phyloP scores from a whole-genome alignment of 37 sponge, comb jelly and placozoan species.

The Geodia barretti region DNA sequence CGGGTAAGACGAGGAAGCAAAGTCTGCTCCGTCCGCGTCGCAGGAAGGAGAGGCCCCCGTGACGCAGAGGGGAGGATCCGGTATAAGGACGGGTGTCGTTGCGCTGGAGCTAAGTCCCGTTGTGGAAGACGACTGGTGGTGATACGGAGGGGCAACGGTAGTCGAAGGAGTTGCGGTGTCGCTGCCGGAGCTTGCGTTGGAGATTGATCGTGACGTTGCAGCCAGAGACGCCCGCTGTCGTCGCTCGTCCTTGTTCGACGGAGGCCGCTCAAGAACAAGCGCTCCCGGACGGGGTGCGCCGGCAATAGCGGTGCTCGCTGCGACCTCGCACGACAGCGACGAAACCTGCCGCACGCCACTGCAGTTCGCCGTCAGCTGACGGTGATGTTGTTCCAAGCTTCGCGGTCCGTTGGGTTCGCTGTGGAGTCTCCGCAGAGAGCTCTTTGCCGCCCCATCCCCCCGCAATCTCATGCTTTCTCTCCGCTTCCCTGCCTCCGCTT shows the following conservation, averaged over 20 bases:
- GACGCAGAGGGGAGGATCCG: not conserved
- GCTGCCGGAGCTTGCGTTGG: not conserved
- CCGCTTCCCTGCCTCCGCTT: not conserved
- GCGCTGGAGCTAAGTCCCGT: no score
- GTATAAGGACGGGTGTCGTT: not conserved
- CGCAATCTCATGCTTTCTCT: not conserved
- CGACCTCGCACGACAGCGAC: no score
- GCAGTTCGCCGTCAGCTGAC: no score
- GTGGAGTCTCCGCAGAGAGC: not conserved
- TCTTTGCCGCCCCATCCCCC: not conserved
- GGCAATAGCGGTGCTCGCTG: no score
- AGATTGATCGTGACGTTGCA: not conserved
- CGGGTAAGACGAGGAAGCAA: not conserved
- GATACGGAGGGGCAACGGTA: no score
- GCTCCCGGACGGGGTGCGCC: not conserved
- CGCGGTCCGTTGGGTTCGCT: not conserved
- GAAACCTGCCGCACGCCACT: no score
- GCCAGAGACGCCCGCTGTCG: not conserved
- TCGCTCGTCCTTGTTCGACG: not conserved
- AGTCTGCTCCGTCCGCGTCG: not conserved
- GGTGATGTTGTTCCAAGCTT: not conserved
- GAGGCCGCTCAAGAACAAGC: not conserved
- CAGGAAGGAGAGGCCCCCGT: no score
- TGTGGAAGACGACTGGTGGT: no score
- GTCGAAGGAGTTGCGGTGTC: not conserved